Evolutionary conservation across 1,140 invertebrate genomes (phyloP), one percentile per base, ranked within the genome.

Genomic region (Berghia stephanieae): DNA sequence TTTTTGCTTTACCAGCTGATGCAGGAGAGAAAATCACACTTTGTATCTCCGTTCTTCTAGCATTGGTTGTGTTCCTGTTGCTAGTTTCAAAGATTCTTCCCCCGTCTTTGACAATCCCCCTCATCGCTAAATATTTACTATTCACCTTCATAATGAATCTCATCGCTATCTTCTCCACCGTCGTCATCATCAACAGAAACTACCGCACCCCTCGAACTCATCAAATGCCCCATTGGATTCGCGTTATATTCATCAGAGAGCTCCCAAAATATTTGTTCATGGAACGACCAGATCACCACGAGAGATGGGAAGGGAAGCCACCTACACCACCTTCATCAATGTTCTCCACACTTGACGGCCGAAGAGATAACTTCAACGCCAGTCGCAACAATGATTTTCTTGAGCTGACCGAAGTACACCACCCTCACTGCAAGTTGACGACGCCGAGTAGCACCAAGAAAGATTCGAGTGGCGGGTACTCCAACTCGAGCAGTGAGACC

Each of bases 71-170:
- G 34, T 90, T 90, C 78, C 87, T 90, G 86, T 80, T 90, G 70
- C 80, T 89, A 10, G 88, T 90, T 18, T 88, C 88, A 6, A 88
- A 90, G 42, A 88, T 83, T 63, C 86, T 90, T 83, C 89, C 89
- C 0, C 87, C 89, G n/a, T 88, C 87, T 21, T 87, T 90, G 68
- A 86, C 86, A 77, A 85, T 90, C n/a, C 89, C 89, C n/a, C 77
- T 90, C 13, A 96, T 99, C 94, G 96, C 96, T 98, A 93, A 90
- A 83, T 83, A 67, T 91, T 92, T 99, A 66, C 92, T 99, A 3
- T 99, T 99, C 90, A 99, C 98, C 40, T 99, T 99, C 90, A 98
- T 99, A 78, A 99, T 99, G 96, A 99, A 99, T 90, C 98, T 98
- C 27, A 95, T 99, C 81, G 98, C 97, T 92, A 99, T 99, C 90